Conservation (phyloP, 2,113 vertebrate genomes). For the Phylloscopus trochiloides region DNA sequence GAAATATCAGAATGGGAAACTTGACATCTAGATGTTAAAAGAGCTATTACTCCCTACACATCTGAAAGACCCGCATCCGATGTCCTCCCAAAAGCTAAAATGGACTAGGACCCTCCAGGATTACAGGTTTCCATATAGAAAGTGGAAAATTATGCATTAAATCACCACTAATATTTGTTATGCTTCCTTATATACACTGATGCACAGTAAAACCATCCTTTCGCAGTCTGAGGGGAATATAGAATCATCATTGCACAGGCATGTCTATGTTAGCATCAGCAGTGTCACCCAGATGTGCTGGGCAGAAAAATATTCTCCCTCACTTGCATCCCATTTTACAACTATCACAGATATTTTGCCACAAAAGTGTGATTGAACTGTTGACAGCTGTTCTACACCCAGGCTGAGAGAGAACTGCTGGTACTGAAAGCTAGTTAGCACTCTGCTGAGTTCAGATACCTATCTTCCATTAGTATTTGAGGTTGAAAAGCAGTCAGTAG, state of each 20-base stretch:
- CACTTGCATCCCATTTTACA: neutral
- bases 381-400: neutral
- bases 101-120: neutral
- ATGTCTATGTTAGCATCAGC: neutral
- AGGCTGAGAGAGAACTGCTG: neutral
- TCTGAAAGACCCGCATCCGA: accelerated
- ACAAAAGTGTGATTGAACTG: neutral
- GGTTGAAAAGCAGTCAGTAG: neutral
- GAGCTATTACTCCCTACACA: neutral
- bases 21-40: neutral
- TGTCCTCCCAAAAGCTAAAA: neutral
- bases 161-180: neutral
- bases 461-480: neutral
- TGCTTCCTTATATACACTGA: neutral
- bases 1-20: neutral
- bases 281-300: neutral
- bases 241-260: neutral
- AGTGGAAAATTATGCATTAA: neutral
- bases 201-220: neutral
- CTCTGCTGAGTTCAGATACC: neutral
- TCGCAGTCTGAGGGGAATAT: neutral
- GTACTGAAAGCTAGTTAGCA: neutral
- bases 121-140: neutral
- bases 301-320: neutral
- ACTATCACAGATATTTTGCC: neutral